Evolutionary conservation across 2,888 invertebrate genomes (phyloP), one percentile per base, ranked within the genome.

Genomic region (Copidosoma aretas): DNA sequence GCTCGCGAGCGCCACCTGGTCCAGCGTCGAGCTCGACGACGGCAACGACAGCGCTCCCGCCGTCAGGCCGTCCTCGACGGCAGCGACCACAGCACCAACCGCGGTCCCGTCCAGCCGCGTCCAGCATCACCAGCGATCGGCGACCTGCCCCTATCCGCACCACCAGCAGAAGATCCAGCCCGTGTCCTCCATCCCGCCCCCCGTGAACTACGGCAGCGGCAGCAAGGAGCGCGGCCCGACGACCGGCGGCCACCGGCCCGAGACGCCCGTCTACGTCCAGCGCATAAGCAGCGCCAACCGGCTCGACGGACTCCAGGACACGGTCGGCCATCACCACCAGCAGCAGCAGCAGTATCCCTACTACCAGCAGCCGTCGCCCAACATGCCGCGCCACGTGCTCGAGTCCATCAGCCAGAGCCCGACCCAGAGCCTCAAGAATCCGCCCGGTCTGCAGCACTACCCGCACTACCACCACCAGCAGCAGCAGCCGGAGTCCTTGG

Each of bases 1-100:
- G 76, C 88, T 91, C 46, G 89, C 91, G 3, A 92, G 91, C 70
- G 84, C 87, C 68, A 85, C 86, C 22, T 81, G 81, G 79, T 79
- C 81, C 21, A 80, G 74, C 69, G 75, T 80, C 4, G 68, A 75
- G 17, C 79, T 80, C 53, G 53, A 49, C 24, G 69, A 60, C 59
- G 60, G 63, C 10, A 56, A 57, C 43, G 53, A 70, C 5, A 62
- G 69, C 22, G 17, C 14, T 8, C 14, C 43, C 15, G 3, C 15
- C 15, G 12, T 46, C 43, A 46, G 12, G 17, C 80, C 4, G 67
- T 75, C n/a, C 79, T 80, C 53, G 53, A 49, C 24, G 69, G 62
- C 59, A 62, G 62, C 8, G 52, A 57, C 41, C 56, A 69, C 4
- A 62, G 69, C 21, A 22, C 14, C 17, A 46, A 14, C 15, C 4